Evolutionary conservation across 1,140 invertebrate genomes (phyloP).

Genomic region (Brachionus rubens): DNA sequence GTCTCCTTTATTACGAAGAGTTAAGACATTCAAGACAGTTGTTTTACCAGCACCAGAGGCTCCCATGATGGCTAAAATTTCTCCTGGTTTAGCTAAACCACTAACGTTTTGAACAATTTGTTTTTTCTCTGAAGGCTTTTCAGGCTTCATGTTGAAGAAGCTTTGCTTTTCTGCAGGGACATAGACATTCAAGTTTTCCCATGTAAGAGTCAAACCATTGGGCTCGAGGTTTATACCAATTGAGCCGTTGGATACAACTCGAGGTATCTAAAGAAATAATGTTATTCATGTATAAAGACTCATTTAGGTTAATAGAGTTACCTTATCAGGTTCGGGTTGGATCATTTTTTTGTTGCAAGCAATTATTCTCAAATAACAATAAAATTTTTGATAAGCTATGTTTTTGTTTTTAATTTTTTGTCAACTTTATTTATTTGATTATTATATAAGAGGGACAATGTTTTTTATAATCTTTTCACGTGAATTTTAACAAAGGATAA

Average conservation of each 20-base stretch:
- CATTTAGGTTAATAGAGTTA: background rate
- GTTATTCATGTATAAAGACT: background rate
- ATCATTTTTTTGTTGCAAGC: background rate
- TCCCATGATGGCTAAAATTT: conserved; percentile 85
- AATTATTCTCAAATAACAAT: background rate
- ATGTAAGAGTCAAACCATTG: conserved; percentile 65
- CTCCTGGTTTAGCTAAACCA: conserved; percentile 80
- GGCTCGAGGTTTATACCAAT: background rate
- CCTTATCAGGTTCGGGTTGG: background rate
- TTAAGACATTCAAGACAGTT: conserved; percentile 84
- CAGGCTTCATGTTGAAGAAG: background rate
- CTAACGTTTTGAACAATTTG: conserved; percentile 60
- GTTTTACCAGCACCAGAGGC: conserved; percentile 71
- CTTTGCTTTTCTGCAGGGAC: conserved; percentile 62
- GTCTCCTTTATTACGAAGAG: conserved; percentile 71
- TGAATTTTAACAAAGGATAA: no score
- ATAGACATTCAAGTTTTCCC: conserved; percentile 72
- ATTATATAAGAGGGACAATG: no score
- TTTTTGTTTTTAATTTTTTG: no score
- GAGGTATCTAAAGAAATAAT: background rate
- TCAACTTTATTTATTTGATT: no score
- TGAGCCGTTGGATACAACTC: background rate
- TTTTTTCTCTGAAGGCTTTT: background rate
- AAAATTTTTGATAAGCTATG: no score
- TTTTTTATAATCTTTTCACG: no score